Conservation (phyloP, 1,140 invertebrate species). For the Kradibia gibbosae region DNA sequence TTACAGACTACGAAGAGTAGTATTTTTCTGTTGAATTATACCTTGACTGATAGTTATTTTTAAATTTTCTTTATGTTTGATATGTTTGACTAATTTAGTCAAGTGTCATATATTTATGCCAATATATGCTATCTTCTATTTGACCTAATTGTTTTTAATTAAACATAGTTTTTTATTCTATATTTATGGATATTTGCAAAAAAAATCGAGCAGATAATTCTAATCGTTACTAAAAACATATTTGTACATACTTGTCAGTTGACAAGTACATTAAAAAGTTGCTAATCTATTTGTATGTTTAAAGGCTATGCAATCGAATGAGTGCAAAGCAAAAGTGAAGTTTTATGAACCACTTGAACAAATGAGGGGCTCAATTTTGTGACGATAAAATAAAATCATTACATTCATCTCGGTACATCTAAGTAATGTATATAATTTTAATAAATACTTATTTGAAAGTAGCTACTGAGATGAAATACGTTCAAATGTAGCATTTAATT, state of each 20-base stretch:
- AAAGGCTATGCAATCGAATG: neutral
- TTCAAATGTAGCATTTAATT: neutral
- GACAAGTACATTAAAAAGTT: neutral
- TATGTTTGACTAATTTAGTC: too few relatives aligned
- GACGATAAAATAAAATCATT: neutral
- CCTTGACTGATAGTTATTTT: too few relatives aligned
- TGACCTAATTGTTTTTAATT: too few relatives aligned
- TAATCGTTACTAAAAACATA: neutral
- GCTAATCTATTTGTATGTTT: neutral
- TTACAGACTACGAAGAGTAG: too few relatives aligned
- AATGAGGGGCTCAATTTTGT: neutral
- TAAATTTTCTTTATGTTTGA: too few relatives aligned
- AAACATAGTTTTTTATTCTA: neutral
- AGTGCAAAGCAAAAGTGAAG: neutral
- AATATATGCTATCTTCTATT: too few relatives aligned
- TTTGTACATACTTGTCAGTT: neutral
- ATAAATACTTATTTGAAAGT: neutral
- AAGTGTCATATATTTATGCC: too few relatives aligned
- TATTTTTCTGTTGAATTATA: too few relatives aligned
- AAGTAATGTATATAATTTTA: neutral
- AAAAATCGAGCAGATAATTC: neutral
- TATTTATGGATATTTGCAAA: neutral
- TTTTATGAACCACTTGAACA: neutral
- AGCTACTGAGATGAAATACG: neutral
- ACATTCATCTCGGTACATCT: neutral